Percentiles rank a stretch among this genome's conserved stretches.
These are phyloP conservation scores for Rhamphomyia laevipes DNA, from an alignment of 2,888 invertebrate species.

Conservation along the genomic window DNA sequence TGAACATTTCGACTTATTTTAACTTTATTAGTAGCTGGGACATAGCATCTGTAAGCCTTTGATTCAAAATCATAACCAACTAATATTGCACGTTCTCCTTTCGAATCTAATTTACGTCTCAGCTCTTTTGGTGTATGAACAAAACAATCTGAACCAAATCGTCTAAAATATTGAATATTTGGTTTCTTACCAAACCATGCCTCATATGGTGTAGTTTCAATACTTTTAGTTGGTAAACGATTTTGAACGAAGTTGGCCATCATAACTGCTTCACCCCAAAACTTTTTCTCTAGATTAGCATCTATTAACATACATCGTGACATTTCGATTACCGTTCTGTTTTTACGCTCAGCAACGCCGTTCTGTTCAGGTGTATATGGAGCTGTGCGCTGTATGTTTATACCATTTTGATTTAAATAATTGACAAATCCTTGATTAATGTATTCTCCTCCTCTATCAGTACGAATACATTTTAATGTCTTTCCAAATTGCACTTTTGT, in stretches of 20 bases:
- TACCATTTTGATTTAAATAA: constrained; percentile 18
- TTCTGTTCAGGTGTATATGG: too few relatives aligned
- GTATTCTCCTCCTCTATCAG: constrained; percentile 18
- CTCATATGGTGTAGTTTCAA: constrained; percentile 4
- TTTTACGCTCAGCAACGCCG: too few relatives aligned
- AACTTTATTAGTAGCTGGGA: constrained; percentile 6
- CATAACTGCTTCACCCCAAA: too few relatives aligned
- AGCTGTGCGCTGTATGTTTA: constrained; percentile 13
- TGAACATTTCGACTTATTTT: too few relatives aligned
- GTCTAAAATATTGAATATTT: constrained; percentile 4
- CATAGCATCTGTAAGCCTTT: constrained; percentile 14
- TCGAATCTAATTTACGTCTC: constrained; percentile 12
- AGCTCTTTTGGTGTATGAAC: constrained; percentile 11
- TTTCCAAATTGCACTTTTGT: too few relatives aligned
- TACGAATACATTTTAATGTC: constrained; percentile 13
- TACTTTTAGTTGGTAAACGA: constrained; percentile 4
- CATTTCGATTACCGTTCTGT: too few relatives aligned
- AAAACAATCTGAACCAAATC: constrained; percentile 12
- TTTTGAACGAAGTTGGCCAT: too few relatives aligned
- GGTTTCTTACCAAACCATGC: constrained; percentile 6
- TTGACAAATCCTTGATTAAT: constrained; percentile 12
- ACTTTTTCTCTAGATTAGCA: too few relatives aligned
- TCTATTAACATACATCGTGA: constrained; percentile 11
- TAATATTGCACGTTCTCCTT: constrained; percentile 11
- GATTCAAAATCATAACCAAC: constrained; percentile 13